Evolutionary conservation across 35 echinoderm and acorn worm genomes (phyloP).

Genomic region (Amphiura filiformis): DNA sequence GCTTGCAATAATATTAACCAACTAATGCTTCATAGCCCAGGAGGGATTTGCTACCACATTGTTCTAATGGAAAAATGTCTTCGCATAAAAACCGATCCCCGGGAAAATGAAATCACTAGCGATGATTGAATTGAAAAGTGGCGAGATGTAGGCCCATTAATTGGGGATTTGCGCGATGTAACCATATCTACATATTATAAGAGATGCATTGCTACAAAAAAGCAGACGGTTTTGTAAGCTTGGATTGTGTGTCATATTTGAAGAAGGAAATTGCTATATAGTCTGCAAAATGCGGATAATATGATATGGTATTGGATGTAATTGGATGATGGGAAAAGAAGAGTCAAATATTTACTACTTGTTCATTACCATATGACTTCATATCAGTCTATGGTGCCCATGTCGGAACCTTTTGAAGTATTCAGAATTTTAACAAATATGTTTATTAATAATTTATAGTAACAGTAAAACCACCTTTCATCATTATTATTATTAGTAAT

Average conservation of each 20-base stretch:
- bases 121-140: conserved; percentile 6
- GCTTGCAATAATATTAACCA: conserved; percentile 1
- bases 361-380: no score
- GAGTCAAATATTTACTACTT: no score
- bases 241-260: not conserved
- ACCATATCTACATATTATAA: not conserved
- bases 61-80: conserved; percentile 8
- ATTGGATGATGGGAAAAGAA: no score
- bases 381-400: no score
- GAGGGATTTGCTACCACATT: not conserved
- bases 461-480: no score
- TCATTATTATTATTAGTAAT: no score
- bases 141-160: not conserved
- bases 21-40: not conserved
- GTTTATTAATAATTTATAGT: no score
- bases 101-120: not conserved
- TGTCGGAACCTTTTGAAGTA: no score
- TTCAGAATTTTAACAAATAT: no score
- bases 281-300: not conserved
- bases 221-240: not conserved
- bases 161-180: not conserved
- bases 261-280: not conserved
- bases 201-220: not conserved
- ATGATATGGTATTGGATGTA: no score
- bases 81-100: not conserved